Evolutionary conservation across 2,888 invertebrate species (phyloP), one percentile per base, ranked within the genome.

Genomic region (Corbicula japonica): DNA sequence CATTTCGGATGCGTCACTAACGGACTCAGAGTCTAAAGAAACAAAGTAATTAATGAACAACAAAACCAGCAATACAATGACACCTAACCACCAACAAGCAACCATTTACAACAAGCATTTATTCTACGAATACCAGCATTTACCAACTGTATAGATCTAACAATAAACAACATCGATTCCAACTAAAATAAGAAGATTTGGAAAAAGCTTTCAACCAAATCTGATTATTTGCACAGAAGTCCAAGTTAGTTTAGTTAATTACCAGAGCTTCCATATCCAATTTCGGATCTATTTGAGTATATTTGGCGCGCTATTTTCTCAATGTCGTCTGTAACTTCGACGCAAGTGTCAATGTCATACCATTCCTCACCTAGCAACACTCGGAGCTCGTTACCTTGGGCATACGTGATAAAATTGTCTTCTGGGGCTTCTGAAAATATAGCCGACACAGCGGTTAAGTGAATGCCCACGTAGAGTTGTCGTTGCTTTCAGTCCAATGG

Each of bases 321-420:
- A 26, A 70, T 69, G 21, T 79, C 75, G 38, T 62, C 72, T n/a
- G 52, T 54, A n/a, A 72, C 54, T 23, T 74, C 76, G 12, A 66
- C 50, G 38, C 52, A 60, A 34, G 62, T 38, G 44, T 83, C 83
- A 58, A 83, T 79, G 28, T 79, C 70, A 56, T 83, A 83, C 83
- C 83, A 83, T 58, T 70, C 61, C 41, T 71, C 52, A 10, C 79
- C 83, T 18, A 83, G 60, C n/a, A 63, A 69, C 2, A 83, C 83
- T 21, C 74, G 70, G 65, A 83, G 50, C 38, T 83, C 83, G 48
- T 70, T 72, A 30, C 74, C 78, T 38, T 72, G 69, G n/a, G 56
- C 23, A 52, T 21, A 58, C 6, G 69, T 69, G 8, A 72, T n/a
- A 54, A 72, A 30, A 61, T 54, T 72, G 18, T 72, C 71, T 21